Percentiles rank a stretch among this genome's conserved stretches.
These are phyloP conservation scores for Trichechus manatus DNA, from an alignment of 2,113 vertebrate genomes.

Conservation along the genomic window DNA sequence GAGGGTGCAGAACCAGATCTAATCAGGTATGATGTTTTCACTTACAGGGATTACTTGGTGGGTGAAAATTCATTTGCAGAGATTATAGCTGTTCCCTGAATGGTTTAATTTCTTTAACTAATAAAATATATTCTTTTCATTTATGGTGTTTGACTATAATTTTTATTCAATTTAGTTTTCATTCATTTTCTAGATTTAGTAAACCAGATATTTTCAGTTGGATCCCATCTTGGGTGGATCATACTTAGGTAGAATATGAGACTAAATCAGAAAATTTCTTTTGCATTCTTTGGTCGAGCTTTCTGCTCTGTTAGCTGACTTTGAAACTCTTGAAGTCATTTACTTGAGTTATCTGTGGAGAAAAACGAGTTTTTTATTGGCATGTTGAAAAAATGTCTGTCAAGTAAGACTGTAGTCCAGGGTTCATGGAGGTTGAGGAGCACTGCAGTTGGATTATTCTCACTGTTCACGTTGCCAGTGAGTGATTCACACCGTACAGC, in stretches of 20 bases:
- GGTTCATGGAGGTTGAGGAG: not conserved
- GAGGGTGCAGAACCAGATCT: slow-evolving; percentile 90
- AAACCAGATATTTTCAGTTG: not conserved
- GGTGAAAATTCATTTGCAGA: not conserved
- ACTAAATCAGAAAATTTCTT: not conserved
- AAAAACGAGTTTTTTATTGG: not conserved
- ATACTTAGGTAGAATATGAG: not conserved
- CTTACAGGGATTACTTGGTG: not conserved
- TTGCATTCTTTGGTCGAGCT: not conserved
- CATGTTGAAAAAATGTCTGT: not conserved
- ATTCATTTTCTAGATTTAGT: slow-evolving; percentile 4
- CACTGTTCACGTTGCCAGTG: not conserved
- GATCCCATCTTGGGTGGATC: not conserved
- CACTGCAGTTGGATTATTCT: not conserved
- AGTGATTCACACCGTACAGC: not conserved
- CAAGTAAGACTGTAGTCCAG: not conserved
- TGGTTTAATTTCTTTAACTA: not conserved
- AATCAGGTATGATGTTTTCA: slow-evolving; percentile 85
- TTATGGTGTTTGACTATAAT: not conserved
- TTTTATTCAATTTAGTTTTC: not conserved
- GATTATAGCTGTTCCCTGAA: not conserved
- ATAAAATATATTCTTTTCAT: not conserved
- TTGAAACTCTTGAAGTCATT: not conserved
- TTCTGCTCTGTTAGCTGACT: not conserved
- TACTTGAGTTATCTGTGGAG: not conserved